Evolutionary conservation across 2,888 invertebrate species (phyloP).

Genomic region (Brenthis ino): DNA sequence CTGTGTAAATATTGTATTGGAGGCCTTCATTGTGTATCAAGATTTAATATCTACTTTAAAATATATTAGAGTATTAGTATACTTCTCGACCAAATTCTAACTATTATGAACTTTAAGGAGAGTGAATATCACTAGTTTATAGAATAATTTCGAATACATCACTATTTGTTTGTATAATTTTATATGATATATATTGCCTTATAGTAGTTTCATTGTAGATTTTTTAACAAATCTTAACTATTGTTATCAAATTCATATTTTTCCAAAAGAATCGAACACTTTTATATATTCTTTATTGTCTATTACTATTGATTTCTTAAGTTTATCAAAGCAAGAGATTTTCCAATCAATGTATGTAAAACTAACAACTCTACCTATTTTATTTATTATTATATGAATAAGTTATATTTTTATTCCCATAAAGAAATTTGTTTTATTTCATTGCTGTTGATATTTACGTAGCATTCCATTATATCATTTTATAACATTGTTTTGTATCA

Average conservation of each 20-base stretch:
- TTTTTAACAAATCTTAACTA: no score
- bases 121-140: slow-evolving; percentile 60
- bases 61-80: slow-evolving; percentile 40
- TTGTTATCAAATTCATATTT: no score
- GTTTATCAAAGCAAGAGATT: no score
- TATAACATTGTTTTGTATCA: slow-evolving; percentile 6
- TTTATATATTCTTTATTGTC: no score
- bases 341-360: not conserved
- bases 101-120: slow-evolving; percentile 48
- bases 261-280: no score
- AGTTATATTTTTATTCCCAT: not conserved
- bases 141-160: slow-evolving; percentile 36
- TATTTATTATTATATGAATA: not conserved
- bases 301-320: no score
- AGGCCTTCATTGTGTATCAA: slow-evolving; percentile 72
- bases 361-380: not conserved
- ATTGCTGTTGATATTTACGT: slow-evolving; percentile 5
- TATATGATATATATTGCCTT: not conserved
- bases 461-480: slow-evolving; percentile 19
- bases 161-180: slow-evolving; percentile 1
- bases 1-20: slow-evolving; percentile 68
- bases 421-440: not conserved
- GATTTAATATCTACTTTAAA: slow-evolving; percentile 29
- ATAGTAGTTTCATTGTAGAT: no score
- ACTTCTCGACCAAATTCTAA: slow-evolving; percentile 73